Evolutionary conservation across 1,140 invertebrate genomes (phyloP).

Genomic region (Stegodyphus dumicola): DNA sequence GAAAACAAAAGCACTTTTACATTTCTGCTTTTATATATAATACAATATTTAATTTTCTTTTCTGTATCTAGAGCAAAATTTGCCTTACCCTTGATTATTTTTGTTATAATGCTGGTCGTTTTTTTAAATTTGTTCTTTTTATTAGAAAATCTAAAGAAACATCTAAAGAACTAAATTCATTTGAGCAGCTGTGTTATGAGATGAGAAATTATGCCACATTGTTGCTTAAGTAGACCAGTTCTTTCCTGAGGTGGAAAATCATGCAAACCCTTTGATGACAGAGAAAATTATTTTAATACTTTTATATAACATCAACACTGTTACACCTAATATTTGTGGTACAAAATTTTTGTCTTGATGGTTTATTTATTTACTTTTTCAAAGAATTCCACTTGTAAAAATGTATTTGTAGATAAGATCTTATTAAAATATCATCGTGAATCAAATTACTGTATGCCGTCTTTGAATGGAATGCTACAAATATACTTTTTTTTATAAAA

Average conservation of each 20-base stretch:
- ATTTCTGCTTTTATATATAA: too few species aligned
- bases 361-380: neutral
- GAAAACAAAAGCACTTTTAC: too few species aligned
- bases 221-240: neutral
- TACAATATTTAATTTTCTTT: too few species aligned
- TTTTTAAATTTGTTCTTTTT: too few species aligned
- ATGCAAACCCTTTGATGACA: constrained; percentile 3
- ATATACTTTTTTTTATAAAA: neutral
- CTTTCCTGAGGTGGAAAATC: neutral
- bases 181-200: too few species aligned
- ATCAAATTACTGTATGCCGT: neutral
- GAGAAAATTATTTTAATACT: constrained; percentile 20
- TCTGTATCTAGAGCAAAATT: too few species aligned
- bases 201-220: too few species aligned
- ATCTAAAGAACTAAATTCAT: too few species aligned
- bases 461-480: neutral
- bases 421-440: neutral
- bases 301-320: constrained; percentile 10
- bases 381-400: neutral
- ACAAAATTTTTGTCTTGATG: constrained; percentile 5
- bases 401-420: constrained; percentile 2
- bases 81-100: too few species aligned
- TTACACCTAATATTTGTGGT: constrained; percentile 2
- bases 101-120: too few species aligned
- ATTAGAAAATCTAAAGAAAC: too few species aligned